Evolutionary conservation across 2,888 invertebrate genomes (phyloP).

Genomic region (Malthinus flaveolus): DNA sequence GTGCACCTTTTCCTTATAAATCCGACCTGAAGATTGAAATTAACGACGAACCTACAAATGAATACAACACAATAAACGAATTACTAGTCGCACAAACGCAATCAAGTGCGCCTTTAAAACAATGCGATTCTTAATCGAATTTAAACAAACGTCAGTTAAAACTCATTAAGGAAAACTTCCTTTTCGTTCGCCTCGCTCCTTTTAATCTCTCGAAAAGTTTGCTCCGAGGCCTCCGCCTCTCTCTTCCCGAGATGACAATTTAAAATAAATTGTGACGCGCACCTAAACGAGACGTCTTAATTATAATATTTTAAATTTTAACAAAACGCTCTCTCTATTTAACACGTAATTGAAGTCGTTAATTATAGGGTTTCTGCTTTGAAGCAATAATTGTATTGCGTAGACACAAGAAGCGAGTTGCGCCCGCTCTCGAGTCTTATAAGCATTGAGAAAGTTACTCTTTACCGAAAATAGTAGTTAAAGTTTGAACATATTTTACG

Average conservation of each 20-base stretch:
- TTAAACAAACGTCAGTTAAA: no score
- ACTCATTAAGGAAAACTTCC: no score
- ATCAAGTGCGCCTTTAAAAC: background rate
- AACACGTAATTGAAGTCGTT: constrained; percentile 20
- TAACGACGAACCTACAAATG: constrained; percentile 8
- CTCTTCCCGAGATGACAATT: background rate
- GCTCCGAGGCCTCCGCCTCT: no score
- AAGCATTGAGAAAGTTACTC: constrained; percentile 29
- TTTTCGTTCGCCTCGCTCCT: no score
- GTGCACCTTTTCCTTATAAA: no score
- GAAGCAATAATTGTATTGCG: constrained; percentile 25
- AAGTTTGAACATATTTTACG: constrained; percentile 47
- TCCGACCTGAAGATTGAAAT: constrained; percentile 21
- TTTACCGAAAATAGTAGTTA: constrained; percentile 39
- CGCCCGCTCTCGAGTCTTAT: constrained; percentile 17
- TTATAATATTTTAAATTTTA: constrained; percentile 13
- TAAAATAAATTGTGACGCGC: background rate
- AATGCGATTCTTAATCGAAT: no score
- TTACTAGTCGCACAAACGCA: constrained; percentile 3
- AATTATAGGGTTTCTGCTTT: constrained; percentile 25
- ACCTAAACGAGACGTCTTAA: background rate
- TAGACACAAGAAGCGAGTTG: constrained; percentile 22
- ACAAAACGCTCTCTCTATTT: constrained; percentile 15
- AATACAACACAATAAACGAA: constrained; percentile 10
- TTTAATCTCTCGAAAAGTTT: no score